Conservation (phyloP, 1,140 invertebrate species). For the Acromyrmex heyeri region DNA sequence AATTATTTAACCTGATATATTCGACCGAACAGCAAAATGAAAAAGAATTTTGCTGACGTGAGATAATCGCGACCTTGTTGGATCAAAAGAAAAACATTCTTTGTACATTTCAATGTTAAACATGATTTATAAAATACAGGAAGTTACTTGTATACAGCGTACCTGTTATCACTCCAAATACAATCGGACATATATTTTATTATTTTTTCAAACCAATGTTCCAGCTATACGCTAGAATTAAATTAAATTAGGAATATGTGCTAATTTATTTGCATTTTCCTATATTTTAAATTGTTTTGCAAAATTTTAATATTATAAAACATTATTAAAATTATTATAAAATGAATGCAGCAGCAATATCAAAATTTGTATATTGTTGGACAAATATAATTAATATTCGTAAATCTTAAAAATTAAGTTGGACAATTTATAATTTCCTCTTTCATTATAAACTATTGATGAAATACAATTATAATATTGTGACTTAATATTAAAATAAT, state of each 20-base stretch:
- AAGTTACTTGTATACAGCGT: not conserved
- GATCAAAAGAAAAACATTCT: not conserved
- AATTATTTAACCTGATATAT: slow-evolving; percentile 7
- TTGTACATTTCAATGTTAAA: not conserved
- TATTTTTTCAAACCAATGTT: not conserved
- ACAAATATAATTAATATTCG: not conserved
- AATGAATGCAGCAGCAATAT: no score
- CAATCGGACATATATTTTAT: not conserved
- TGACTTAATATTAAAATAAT: no score
- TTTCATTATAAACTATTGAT: no score
- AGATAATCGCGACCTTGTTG: not conserved
- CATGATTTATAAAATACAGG: not conserved
- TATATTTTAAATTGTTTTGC: not conserved
- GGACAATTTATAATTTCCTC: no score
- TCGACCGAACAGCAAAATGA: not conserved
- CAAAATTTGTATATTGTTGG: not conserved
- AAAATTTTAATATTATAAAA: not conserved
- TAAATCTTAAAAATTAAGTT: not conserved
- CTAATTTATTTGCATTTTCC: not conserved
- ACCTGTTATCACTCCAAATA: not conserved
- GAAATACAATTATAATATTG: no score
- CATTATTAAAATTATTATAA: not conserved
- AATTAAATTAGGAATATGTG: not conserved
- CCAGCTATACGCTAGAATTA: not conserved
- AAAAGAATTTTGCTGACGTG: not conserved